A percentile compares a stretch with the other conserved stretches of the same genome.
phyloP scores from a whole-genome alignment of 92 coral and sea anemone genomes.

The Desmophyllum pertusum region DNA sequence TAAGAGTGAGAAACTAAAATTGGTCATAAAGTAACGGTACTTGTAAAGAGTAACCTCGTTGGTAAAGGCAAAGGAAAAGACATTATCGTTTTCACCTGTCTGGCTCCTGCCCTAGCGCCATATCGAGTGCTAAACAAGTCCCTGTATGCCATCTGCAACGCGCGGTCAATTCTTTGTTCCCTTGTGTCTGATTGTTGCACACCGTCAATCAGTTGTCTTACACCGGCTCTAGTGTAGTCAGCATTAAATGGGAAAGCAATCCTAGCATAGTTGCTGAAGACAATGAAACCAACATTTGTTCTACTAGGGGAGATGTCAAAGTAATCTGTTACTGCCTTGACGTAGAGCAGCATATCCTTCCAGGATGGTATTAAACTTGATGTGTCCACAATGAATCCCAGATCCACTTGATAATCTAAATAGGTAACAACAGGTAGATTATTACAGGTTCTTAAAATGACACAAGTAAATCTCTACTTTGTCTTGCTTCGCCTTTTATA shows the following conservation, averaged over 20 bases:
- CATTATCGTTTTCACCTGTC: constrained; percentile 41
- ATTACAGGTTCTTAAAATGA: not conserved
- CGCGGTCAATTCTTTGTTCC: constrained; percentile 61
- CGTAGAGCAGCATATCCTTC: constrained; percentile 36
- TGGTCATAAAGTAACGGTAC: not conserved
- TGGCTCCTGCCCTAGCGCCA: constrained; percentile 63
- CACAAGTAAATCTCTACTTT: not conserved
- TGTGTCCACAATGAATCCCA: constrained; percentile 68
- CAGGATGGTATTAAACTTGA: constrained; percentile 45
- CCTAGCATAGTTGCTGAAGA: constrained; percentile 58
- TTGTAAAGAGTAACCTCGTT: not conserved
- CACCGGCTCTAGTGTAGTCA: constrained; percentile 46
- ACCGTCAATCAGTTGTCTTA: constrained; percentile 49
- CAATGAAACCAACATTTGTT: constrained; percentile 66
- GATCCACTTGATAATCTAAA: constrained; percentile 58
- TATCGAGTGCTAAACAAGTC: constrained; percentile 60
- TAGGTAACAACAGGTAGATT: not conserved
- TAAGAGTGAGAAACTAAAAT: no score
- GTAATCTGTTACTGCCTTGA: constrained; percentile 51
- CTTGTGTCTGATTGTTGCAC: constrained; percentile 45
- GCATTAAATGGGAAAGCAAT: constrained; percentile 69
- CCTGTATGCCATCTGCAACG: constrained; percentile 59
- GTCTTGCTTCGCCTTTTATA: not conserved
- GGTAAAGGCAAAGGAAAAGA: not conserved
- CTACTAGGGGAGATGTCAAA: constrained; percentile 66